A percentile compares a stretch with the other conserved stretches of the same genome.
Conservation (phyloP, 2,797 vertebrate species). For the Simalia tracyae region DNA sequence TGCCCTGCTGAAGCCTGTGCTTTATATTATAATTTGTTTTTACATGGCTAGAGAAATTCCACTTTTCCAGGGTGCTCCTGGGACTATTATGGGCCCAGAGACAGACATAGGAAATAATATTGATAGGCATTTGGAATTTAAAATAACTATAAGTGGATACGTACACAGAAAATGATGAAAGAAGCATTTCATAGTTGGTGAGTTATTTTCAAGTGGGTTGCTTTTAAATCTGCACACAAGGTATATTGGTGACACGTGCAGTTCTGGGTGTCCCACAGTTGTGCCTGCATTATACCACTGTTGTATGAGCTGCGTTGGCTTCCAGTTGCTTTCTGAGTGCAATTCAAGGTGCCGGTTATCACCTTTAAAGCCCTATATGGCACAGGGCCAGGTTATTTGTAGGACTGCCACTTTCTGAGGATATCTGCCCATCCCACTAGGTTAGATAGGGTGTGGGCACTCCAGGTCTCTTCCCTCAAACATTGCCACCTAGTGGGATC, state of each 20-base stretch:
- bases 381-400: neutral
- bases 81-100: neutral
- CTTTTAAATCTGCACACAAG: neutral
- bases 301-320: neutral
- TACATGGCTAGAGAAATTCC: neutral
- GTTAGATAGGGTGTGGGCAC: neutral
- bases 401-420: neutral
- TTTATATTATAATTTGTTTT: neutral
- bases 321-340: neutral
- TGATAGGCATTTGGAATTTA: neutral
- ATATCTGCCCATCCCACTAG: neutral
- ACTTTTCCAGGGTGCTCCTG: neutral
- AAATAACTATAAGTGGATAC: neutral
- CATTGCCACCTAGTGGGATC: neutral
- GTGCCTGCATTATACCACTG: neutral
- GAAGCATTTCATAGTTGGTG: neutral
- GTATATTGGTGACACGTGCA: neutral
- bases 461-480: neutral
- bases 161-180: neutral
- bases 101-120: neutral
- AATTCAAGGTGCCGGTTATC: neutral
- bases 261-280: neutral
- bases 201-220: neutral
- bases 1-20: neutral
- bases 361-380: neutral